Base-by-base conservation (phyloP, 1,140 invertebrate species). In the Spodoptera frugiperda region DNA sequence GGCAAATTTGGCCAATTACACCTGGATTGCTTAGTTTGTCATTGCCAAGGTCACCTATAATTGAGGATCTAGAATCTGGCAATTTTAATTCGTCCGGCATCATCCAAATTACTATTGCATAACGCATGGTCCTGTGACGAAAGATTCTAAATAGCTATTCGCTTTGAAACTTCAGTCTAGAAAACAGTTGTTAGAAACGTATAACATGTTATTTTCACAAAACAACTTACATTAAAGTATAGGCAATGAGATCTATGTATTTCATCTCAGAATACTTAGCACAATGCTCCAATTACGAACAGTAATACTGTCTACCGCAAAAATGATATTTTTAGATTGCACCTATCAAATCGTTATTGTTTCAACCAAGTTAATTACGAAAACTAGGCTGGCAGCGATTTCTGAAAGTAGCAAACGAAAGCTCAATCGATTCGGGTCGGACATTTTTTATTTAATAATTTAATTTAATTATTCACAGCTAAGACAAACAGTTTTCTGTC, bases 201-300 rank as follows among this genome's bases (percentile, higher is more conserved):
- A 44, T 46, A 46, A 19, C 6, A 21, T 25, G 25, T 25, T 25
- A 25, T 25, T 25, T 55, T 44, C 33, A 71, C 49, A 12, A 68
- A 53, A 55, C 2, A 39, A 11, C 12, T 3, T 11, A 72, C 54
- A 72, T 59, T 59, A 11, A 21, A 46, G n/a, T n/a, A 1, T 44
- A 4, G 6, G 12, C 11, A 17, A 49, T 11, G 33, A 59, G 59
- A 61, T 61, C 19, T 33, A 73, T 55, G 71, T 49, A 61, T 61
- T 73, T 73, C 71, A 73, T 73, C 71, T 73, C 5, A 25, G 25
- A 25, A 25, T 25, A 3, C 25, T 25, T 19, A 11, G 54, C 55
- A 59, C 54, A 49, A 51, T 73, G 25, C 71, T 61, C 71, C 71
- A 73, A 73, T 61, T 73, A 73, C 55, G 10, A 21, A 17, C 15